phyloP scores from a whole-genome alignment of 1,140 invertebrate species.

The Coenobita brevimanus region DNA sequence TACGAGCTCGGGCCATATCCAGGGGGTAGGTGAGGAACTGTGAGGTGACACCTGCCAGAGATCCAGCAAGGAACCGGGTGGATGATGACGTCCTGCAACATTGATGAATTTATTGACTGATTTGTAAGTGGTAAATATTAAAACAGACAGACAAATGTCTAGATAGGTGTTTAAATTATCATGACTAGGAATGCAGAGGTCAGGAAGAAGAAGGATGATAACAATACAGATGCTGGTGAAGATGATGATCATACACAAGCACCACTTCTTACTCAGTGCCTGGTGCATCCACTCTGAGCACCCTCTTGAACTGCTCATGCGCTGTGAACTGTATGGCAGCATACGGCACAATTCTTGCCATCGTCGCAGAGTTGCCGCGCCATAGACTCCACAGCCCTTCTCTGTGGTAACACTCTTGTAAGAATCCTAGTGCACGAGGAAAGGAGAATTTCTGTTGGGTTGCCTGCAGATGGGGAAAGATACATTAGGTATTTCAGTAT shows the following conservation, averaged over 20 bases:
- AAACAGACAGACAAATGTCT: background rate
- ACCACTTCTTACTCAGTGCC: slow-evolving; percentile 75
- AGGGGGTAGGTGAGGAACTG: slow-evolving; percentile 95
- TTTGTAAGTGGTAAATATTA: background rate
- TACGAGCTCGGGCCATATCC: slow-evolving; percentile 96
- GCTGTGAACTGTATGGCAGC: slow-evolving; percentile 97
- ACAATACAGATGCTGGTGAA: too few species aligned
- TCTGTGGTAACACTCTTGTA: slow-evolving; percentile 69
- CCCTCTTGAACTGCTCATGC: slow-evolving; percentile 95
- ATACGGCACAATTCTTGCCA: slow-evolving; percentile 97
- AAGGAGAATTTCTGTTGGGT: slow-evolving; percentile 64
- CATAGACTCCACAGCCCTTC: slow-evolving; percentile 91
- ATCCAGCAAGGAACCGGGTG: slow-evolving; percentile 88
- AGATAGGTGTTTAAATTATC: too few species aligned
- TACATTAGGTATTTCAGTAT: slow-evolving; percentile 70
- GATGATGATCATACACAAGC: too few species aligned
- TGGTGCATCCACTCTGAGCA: slow-evolving; percentile 82
- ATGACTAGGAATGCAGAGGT: too few species aligned
- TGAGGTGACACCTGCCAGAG: slow-evolving; percentile 94
- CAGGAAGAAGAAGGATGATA: too few species aligned
- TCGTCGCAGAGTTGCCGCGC: slow-evolving; percentile 98
- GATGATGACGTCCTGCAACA: slow-evolving; percentile 27
- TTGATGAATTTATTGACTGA: too few species aligned
- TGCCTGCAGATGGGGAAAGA: slow-evolving; percentile 52
- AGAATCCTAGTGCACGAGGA: slow-evolving; percentile 62